phyloP scores from a whole-genome alignment of 1,140 invertebrate species.

The Trissolcus basalis region DNA sequence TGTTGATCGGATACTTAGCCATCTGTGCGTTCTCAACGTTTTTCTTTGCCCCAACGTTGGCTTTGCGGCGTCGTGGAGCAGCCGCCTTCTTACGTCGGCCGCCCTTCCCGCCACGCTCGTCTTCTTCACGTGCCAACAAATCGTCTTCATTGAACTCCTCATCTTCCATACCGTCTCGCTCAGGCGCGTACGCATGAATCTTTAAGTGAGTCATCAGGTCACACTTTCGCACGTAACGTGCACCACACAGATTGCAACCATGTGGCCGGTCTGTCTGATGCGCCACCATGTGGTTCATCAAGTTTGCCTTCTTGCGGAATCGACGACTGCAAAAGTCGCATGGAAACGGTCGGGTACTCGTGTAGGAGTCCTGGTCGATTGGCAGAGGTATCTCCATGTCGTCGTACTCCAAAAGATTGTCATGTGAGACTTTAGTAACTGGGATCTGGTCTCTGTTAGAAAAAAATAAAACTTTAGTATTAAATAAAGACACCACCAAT shows the following conservation, averaged over 20 bases:
- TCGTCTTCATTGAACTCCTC: slow-evolving; percentile 78
- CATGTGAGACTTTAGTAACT: slow-evolving; percentile 75
- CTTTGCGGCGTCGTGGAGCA: slow-evolving; percentile 60
- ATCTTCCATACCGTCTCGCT: slow-evolving; percentile 69
- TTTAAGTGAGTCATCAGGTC: slow-evolving; percentile 89
- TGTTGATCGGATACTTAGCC: slow-evolving; percentile 63
- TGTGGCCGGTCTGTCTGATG: slow-evolving; percentile 87
- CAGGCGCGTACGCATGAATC: slow-evolving; percentile 84
- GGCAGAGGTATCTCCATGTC: slow-evolving; percentile 86
- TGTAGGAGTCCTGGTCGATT: slow-evolving; percentile 88
- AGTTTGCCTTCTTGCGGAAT: slow-evolving; percentile 87
- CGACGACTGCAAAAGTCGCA: slow-evolving; percentile 89
- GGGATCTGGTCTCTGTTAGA: slow-evolving; percentile 79
- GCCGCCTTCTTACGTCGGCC: slow-evolving; percentile 72
- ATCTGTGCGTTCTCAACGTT: slow-evolving; percentile 53
- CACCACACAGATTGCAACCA: slow-evolving; percentile 86
- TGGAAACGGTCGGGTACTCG: slow-evolving; percentile 86
- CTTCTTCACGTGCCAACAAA: slow-evolving; percentile 65
- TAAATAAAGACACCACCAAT: no score
- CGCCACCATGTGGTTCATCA: slow-evolving; percentile 89
- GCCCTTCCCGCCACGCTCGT: slow-evolving; percentile 68
- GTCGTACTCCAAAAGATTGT: slow-evolving; percentile 79
- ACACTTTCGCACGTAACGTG: slow-evolving; percentile 84
- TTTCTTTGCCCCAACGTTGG: slow-evolving; percentile 62
- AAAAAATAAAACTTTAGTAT: not conserved